Evolutionary conservation across 2,888 invertebrate genomes (phyloP).

Genomic region (Ditula angustiorana): DNA sequence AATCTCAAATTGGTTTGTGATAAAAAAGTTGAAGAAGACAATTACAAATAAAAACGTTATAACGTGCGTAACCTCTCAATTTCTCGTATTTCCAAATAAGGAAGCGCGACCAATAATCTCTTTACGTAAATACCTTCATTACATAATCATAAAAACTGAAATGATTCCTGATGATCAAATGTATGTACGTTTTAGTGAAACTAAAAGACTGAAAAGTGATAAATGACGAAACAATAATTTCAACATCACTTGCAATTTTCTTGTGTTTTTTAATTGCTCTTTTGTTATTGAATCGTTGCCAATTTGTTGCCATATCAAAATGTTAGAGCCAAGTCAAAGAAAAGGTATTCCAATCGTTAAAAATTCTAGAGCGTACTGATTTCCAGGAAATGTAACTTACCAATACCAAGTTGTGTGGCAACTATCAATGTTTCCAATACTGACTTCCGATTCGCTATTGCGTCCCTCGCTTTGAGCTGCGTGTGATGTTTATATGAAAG

Average conservation of each 20-base stretch:
- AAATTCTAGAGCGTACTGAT: not conserved
- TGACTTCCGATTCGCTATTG: not conserved
- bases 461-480: not conserved
- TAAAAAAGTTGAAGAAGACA: not conserved
- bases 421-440: conserved; percentile 2
- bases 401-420: not conserved
- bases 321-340: not conserved
- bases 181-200: not conserved
- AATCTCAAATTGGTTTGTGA: not conserved
- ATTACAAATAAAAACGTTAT: not conserved
- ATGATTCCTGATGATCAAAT: not conserved
- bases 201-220: not conserved
- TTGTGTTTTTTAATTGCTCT: too few relatives aligned
- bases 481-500: not conserved
- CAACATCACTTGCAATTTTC: too few relatives aligned
- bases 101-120: not conserved
- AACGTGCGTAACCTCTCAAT: not conserved
- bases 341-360: not conserved
- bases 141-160: not conserved
- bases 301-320: too few relatives aligned
- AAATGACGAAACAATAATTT: not conserved
- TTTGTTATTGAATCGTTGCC: too few relatives aligned
- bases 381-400: not conserved
- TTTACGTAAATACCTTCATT: not conserved
- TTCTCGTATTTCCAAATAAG: not conserved